Base-by-base conservation (phyloP, 2,888 invertebrate genomes). In the Philaethria dido region DNA sequence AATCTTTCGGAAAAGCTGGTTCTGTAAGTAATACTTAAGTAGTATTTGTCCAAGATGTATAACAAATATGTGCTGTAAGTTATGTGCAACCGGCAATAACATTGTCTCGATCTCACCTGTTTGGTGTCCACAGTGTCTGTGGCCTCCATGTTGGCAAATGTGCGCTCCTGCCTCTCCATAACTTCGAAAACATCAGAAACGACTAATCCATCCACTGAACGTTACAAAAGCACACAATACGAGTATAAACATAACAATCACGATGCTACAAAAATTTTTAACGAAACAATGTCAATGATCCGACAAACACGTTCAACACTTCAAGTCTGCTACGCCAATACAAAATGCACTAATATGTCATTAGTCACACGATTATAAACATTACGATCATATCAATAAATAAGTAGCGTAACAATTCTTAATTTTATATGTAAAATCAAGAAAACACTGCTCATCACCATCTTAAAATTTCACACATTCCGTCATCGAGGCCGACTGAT, bases 51-150 rank as follows among this genome's bases (percentile, higher is more conserved):
- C 54, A 11, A 54, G 22, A 39, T 16, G 9, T 22, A 52, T 60
- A 67, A 33, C 72, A 75, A 77, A 76, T 78, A 77, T 80, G 78
- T 77, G 74, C 74, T 76, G 71, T 75, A 79, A 78, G 85, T 82
- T 75, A 76, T 78, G 82, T 80, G 84, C 80, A 85, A 88, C 91
- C 91, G 91, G 92, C 88, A 88, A 85, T 86, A 85, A 81, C 69
- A 81, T 71, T 74, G 70, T 76, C 76, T 78, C 75, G 77, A 77
- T 76, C 91, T 93, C 93, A 94, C 95, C 94, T 94, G 94, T 93
- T 94, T 94, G 75, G 94, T 94, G 82, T 94, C 94, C 89, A 94
- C 93, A 81, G 92, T 92, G 85, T 94, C 94, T 77, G 90, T 88
- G 80, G 93, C 88, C 89, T 94, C 94, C 94, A 94, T 93, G 88